phyloP scores from a whole-genome alignment of 2,113 vertebrate genomes.

The Alosa alosa region DNA sequence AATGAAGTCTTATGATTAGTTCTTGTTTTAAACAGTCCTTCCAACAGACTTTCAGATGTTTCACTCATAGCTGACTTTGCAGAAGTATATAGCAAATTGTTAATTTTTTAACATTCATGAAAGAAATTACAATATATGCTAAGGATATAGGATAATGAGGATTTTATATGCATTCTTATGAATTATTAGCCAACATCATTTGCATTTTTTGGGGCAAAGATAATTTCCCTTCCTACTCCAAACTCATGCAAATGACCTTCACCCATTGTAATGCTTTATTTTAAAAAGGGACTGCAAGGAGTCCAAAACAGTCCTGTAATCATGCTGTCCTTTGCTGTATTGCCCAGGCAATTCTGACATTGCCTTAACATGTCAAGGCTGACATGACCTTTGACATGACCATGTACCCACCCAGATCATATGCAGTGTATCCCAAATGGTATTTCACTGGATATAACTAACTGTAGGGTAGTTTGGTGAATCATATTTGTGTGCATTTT shows the following conservation, averaged over 20 bases:
- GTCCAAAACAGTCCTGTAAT: not conserved
- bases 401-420: not conserved
- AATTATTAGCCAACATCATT: constrained; percentile 6
- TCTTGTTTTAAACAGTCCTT: not conserved
- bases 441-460: not conserved
- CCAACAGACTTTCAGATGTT: not conserved
- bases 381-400: too few species aligned
- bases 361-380: too few species aligned
- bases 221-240: not conserved
- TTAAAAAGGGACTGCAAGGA: not conserved
- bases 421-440: not conserved
- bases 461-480: too few species aligned
- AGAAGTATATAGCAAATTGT: not conserved
- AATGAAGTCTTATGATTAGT: constrained; percentile 15
- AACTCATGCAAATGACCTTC: not conserved
- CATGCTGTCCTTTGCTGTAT: not conserved
- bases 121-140: constrained; percentile 9
- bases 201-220: not conserved
- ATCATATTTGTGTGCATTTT: not conserved
- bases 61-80: not conserved
- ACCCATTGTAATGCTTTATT: not conserved
- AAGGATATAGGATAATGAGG: not conserved
- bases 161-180: not conserved
- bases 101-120: not conserved
- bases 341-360: too few species aligned